Evolutionary conservation across 2,113 vertebrate species (phyloP), one percentile per base, ranked within the genome.

Genomic region (Halcyon senegalensis): DNA sequence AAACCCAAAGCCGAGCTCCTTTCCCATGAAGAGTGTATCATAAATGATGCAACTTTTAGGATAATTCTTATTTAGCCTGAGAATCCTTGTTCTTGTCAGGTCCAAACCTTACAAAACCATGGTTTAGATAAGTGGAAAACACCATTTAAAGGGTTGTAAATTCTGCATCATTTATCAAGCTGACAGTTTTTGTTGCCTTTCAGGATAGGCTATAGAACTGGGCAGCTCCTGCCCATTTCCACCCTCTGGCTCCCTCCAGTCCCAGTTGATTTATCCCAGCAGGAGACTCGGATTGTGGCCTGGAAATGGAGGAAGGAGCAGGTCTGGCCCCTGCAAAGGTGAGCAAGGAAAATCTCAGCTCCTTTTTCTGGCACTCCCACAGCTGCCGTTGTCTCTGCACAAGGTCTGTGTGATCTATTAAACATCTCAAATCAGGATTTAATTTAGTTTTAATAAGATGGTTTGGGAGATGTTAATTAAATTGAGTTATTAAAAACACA

Each of bases 381-480:
- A 73, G 94, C 95, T 95, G 94, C 90, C 21, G 83, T 84, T 93
- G 89, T 89, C 96, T 94, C 96, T 93, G 93, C 84, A 75, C 87
- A 84, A 80, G 56, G 91, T 76, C 96, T 86, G 81, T 81, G 91
- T 87, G 87, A 96, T 96, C 87, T 84, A 91, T 94, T 93, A 87
- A 94, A 70, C 82, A 87, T 94, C 93, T 93, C 95, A 63, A 96
- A 96, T 70, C 93, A 75, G 96, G 95, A 94, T 94, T 97, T 96
- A 94, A 96, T 97, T 96, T 94, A 83, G 86, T 94, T 96, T 95
- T 95, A 96, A 96, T 95, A 95, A 94, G 95, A 93, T 93, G 93
- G 91, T 95, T 97, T 74, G 94, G 96, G 94, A 92, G 93, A 95
- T 89, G 93, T 94, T 97, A 96, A 97, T 97, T 92, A 95, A 97